These are phyloP conservation scores for Trichosurus vulpecula DNA, from an alignment of 2,797 vertebrate genomes.

Conservation along the genomic window DNA sequence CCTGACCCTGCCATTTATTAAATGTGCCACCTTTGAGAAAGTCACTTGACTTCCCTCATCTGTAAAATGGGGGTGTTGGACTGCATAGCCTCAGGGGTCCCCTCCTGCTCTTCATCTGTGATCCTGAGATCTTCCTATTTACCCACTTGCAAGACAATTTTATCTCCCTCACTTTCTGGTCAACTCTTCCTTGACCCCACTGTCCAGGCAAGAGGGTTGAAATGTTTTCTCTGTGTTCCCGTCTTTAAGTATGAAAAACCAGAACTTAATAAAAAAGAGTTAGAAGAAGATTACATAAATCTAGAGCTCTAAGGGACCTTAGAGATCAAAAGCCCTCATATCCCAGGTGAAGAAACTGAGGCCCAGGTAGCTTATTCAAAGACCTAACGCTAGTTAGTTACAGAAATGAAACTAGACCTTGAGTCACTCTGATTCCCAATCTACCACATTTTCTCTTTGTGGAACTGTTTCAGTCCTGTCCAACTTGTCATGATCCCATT, in stretches of 20 bases:
- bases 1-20: not conserved
- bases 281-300: constrained; percentile 1
- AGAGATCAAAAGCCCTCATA: not conserved
- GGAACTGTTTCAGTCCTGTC: not conserved
- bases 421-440: not conserved
- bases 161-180: not conserved
- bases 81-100: no score
- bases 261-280: not conserved
- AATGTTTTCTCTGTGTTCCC: not conserved
- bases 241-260: constrained; percentile 2
- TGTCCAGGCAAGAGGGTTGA: not conserved
- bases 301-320: constrained; percentile 15
- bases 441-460: not conserved
- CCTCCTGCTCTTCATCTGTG: not conserved
- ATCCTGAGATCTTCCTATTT: constrained; percentile 20
- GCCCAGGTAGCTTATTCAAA: not conserved
- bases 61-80: not conserved
- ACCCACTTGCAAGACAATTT: not conserved
- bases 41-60: not conserved
- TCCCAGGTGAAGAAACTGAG: constrained; percentile 12
- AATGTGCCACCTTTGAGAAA: not conserved
- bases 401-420: not conserved
- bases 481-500: not conserved
- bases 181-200: not conserved
- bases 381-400: not conserved